Evolutionary conservation across 2,113 vertebrate species (phyloP), one percentile per base, ranked within the genome.

Genomic region (Eulacestoma nigropectus): DNA sequence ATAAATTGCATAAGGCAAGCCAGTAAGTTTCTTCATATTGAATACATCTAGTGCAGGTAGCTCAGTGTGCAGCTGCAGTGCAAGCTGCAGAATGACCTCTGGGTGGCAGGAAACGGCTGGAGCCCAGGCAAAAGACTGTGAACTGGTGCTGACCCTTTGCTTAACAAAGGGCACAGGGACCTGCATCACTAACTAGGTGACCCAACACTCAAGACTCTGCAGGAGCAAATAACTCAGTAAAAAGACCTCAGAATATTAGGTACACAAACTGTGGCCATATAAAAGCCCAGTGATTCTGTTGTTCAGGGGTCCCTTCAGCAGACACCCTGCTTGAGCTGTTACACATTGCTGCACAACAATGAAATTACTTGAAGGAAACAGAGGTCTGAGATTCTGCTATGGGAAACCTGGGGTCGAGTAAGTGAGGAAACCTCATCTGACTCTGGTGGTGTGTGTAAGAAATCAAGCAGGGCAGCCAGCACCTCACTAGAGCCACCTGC

Each of bases 321-420:
- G 9, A 62, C 26, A 89, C 12, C 11, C 11, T 50, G 12, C 23
- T 44, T 32, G 21, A 47, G 11, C 14, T 13, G 6, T 13, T 39
- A 26, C 7, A 13, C 2, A 0, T 5, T 47, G 14, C 46, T 42
- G 41, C 21, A 69, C 33, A 83, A 19, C 29, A 62, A 15, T 5
- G 8, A 32, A 53, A 22, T 23, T 11, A 69, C 47, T 55, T 19
- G 9, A 76, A 62, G 14, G 22, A 47, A 62, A 18, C 11, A 35
- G 6, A 67, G 7, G 16, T 47, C 25, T 41, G 20, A 47, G 17
- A 55, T 39, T 41, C 30, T 32, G 10, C 16, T 32, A 7, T 1
- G 5, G 41, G 41, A 69, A 89, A 47, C 2, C 6, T 53, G 20
- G 29, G 16, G 9, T 41, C 1, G 0, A n/a, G 9, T 6, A 13